Base-by-base conservation (phyloP, 2,797 vertebrate genomes). In the Babyrousa celebensis region DNA sequence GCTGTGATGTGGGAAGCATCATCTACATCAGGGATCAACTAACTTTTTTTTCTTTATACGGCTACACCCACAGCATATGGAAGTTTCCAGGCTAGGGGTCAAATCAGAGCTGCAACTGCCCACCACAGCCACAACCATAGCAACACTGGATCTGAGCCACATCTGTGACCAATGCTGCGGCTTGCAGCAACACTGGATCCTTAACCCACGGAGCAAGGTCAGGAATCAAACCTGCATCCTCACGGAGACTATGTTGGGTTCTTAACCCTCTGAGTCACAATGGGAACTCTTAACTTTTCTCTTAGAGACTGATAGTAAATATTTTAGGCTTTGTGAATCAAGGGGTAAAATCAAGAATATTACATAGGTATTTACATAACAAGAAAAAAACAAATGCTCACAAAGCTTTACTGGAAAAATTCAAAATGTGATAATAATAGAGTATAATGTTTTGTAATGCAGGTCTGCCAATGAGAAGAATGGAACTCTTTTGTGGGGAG, bases 341-440 rank as follows among this genome's bases (percentile, higher is more conserved):
- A 79, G 56, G 48, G 67, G 11, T 12, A 86, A 72, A 95, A 80
- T 65, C 48, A 86, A 79, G 67, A 27, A 56, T 91, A 67, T 86
- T 36, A 48, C 25, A 18, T 67, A 86, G 62, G 27, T 23, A 48
- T 58, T 80, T 79, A 32, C 21, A 36, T 65, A 91, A 52, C 23
- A 67, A 72, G 29, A 91, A 10, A 91, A 16, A 36, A 78, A 79
- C 32, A 71, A 67, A 79, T 18, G 0, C 23, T 20, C 54, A 91
- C 70, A n/a, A 80, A 79, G 21, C 58, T 91, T 80, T 80, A 80
- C 21, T 85, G 82, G 43, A 9, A 75, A 80, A 70, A 84, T 48
- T n/a, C 21, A 58, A 86, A 72, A 67, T 74, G 62, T 23, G 27
- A 68, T 70, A 12, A 84, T 52, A 70, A 77, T 40, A 67, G 32